phyloP scores from a whole-genome alignment of 2,797 vertebrate genomes.

The Danio albolineatus region DNA sequence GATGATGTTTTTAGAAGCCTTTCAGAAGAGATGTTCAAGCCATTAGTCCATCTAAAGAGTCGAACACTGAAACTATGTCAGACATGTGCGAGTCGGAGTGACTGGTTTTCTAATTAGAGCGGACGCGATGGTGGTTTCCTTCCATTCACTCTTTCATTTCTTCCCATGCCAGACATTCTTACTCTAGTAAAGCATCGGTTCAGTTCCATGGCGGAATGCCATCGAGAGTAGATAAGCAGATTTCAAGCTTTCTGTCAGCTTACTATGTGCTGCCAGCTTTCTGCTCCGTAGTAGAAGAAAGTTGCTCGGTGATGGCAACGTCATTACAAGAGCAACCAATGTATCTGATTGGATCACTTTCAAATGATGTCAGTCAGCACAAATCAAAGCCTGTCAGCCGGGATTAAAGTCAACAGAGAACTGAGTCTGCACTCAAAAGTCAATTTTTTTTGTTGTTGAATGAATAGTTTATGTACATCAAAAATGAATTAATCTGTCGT shows the following conservation, averaged over 20 bases:
- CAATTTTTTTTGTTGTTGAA: not conserved
- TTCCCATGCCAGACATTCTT: not conserved
- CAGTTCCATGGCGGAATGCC: conserved; percentile 9
- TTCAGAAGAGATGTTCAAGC: conserved; percentile 21
- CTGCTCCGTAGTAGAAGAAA: conserved; percentile 5
- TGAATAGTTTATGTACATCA: not conserved
- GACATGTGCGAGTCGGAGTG: not conserved
- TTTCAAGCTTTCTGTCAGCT: conserved; percentile 43
- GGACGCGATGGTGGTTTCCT: not conserved
- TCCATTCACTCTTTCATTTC: not conserved
- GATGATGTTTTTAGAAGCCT: conserved; percentile 31
- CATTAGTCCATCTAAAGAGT: conserved; percentile 5
- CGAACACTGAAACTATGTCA: not conserved
- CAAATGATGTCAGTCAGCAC: not conserved
- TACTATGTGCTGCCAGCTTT: conserved; percentile 25
- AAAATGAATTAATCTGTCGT: not conserved
- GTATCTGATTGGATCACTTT: conserved; percentile 28
- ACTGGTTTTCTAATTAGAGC: conserved; percentile 4
- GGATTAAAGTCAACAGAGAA: not conserved
- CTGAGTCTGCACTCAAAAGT: not conserved
- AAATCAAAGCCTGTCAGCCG: conserved; percentile 8
- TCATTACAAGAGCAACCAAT: conserved; percentile 25
- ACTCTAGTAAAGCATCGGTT: conserved; percentile 16
- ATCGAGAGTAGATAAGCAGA: conserved; percentile 29
- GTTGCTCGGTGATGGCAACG: conserved; percentile 8